phyloP scores from a whole-genome alignment of 2,797 vertebrate species.

The Anabas testudineus region DNA sequence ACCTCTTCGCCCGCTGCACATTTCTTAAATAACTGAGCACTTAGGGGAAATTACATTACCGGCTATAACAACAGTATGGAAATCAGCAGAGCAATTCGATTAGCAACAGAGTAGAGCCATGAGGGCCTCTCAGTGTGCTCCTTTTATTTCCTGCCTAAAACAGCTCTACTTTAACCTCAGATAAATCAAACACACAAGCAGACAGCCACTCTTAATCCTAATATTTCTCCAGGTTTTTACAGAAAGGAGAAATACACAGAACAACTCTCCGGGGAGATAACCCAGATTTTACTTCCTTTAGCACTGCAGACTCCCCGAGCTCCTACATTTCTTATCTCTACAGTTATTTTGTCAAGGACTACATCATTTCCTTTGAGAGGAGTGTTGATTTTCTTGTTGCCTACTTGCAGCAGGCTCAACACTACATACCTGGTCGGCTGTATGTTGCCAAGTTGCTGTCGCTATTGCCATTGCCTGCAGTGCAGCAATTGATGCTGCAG shows the following conservation, averaged over 20 bases:
- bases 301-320: constrained; percentile 53
- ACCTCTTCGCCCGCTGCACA: constrained; percentile 81
- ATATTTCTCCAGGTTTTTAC: constrained; percentile 73
- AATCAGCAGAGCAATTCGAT: constrained; percentile 87
- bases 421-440: constrained; percentile 93
- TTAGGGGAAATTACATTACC: constrained; percentile 87
- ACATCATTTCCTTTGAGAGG: constrained; percentile 33
- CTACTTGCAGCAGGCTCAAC: background rate
- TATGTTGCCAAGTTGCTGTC: constrained; percentile 98
- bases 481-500: constrained; percentile 98
- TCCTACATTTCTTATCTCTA: constrained; percentile 61
- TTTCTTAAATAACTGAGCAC: constrained; percentile 88
- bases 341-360: constrained; percentile 62
- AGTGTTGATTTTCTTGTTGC: constrained; percentile 46
- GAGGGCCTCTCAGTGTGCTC: constrained; percentile 78
- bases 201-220: constrained; percentile 68
- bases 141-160: constrained; percentile 84
- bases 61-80: constrained; percentile 87
- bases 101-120: constrained; percentile 83
- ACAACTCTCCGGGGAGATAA: constrained; percentile 77
- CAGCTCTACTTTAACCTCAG: constrained; percentile 80
- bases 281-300: constrained; percentile 73
- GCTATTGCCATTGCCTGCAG: constrained; percentile 94
- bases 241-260: constrained; percentile 63
- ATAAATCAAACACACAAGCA: constrained; percentile 80